Percentiles rank a stretch among this genome's conserved stretches.
Evolutionary conservation across 2,888 invertebrate species (phyloP).

Genomic region (Andrena bucephala): DNA sequence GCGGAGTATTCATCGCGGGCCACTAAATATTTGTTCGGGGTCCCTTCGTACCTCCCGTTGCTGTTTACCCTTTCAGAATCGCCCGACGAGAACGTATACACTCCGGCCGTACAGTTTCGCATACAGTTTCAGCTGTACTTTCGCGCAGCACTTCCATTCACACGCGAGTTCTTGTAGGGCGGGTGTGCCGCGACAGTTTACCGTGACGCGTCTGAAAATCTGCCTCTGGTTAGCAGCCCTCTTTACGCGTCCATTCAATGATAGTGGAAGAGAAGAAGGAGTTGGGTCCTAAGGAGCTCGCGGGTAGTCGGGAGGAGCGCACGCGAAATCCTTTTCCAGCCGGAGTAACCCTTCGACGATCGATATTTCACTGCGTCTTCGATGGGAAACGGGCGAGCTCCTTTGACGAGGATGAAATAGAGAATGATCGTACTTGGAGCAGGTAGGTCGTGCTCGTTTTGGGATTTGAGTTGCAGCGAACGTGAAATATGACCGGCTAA

Average conservation of each 20-base stretch:
- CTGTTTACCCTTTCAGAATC: not conserved
- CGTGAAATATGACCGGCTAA: not conserved
- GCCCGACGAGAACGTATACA: not conserved
- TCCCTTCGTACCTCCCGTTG: slow-evolving; percentile 4
- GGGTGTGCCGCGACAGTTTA: slow-evolving; percentile 12
- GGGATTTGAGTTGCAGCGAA: not conserved
- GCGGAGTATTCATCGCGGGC: slow-evolving; percentile 3
- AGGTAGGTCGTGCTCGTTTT: not conserved
- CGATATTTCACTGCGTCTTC: slow-evolving; percentile 10
- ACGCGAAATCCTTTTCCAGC: slow-evolving; percentile 23
- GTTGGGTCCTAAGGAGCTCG: not conserved
- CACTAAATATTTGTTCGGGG: slow-evolving; percentile 9
- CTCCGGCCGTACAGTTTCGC: not conserved
- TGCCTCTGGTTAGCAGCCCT: not conserved
- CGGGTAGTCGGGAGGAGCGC: not conserved
- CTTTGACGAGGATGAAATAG: not conserved
- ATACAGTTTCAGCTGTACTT: not conserved
- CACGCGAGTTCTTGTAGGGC: too few relatives aligned
- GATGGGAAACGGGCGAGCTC: not conserved
- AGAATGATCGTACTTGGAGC: not conserved
- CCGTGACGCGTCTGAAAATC: slow-evolving; percentile 4
- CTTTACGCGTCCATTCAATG: too few relatives aligned
- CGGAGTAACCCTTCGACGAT: slow-evolving; percentile 18
- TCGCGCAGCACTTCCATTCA: not conserved
- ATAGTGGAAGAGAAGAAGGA: too few relatives aligned